A percentile compares a stretch with the other conserved stretches of the same genome.
Evolutionary conservation across 2,797 vertebrate species (phyloP).

Genomic region (Scarus forsteni): DNA sequence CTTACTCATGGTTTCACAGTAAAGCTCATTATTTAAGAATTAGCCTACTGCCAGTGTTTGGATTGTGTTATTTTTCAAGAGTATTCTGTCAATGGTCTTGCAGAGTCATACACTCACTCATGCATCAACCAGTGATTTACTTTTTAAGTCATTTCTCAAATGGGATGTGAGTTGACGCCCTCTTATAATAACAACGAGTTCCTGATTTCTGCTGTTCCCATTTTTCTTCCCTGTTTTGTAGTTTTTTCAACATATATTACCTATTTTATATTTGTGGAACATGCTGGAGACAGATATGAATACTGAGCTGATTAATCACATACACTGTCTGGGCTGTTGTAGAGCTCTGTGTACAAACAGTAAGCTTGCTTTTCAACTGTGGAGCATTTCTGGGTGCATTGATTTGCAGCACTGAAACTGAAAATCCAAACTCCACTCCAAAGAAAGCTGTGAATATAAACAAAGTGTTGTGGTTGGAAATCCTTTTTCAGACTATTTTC

Average conservation of each 20-base stretch:
- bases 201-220: conserved; percentile 17
- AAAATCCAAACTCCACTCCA: conserved; percentile 8
- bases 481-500: too few relatives aligned
- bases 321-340: neutral
- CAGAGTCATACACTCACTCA: conserved; percentile 24
- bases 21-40: conserved; percentile 30
- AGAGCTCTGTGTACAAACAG: neutral
- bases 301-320: neutral
- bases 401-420: conserved; percentile 34
- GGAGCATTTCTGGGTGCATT: conserved; percentile 11
- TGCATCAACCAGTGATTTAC: conserved; percentile 23
- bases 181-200: conserved; percentile 43
- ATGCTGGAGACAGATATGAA: conserved; percentile 1
- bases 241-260: conserved; percentile 20
- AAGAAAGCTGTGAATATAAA: too few relatives aligned
- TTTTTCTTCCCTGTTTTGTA: neutral
- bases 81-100: conserved; percentile 32
- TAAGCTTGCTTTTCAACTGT: neutral
- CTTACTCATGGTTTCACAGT: conserved; percentile 10
- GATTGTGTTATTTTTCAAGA: conserved; percentile 36
- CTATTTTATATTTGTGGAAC: neutral
- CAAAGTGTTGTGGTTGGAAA: too few relatives aligned
- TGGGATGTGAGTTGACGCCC: conserved; percentile 39
- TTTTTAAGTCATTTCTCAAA: conserved; percentile 37
- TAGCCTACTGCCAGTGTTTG: conserved; percentile 43